These are phyloP conservation scores for Myiotriccus ornatus DNA, from an alignment of 2,797 vertebrate genomes.

Conservation along the genomic window DNA sequence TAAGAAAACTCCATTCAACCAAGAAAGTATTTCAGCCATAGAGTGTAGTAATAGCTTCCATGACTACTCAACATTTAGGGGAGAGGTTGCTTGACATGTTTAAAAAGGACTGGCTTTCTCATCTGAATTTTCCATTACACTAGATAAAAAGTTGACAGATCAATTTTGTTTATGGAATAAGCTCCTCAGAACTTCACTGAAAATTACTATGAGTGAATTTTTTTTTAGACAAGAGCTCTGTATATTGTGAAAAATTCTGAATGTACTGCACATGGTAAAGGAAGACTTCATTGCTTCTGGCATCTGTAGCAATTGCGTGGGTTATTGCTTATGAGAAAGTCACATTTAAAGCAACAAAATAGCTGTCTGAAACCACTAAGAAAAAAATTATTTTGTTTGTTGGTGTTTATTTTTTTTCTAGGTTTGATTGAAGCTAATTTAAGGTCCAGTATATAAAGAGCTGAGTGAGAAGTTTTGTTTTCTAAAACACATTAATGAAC, in stretches of 20 bases:
- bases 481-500: not conserved
- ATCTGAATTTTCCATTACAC: slow-evolving; percentile 6
- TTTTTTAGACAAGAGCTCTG: not conserved
- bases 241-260: not conserved
- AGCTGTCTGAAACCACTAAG: not conserved
- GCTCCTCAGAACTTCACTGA: not conserved
- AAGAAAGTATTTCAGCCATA: not conserved
- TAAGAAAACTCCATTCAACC: not conserved
- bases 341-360: not conserved
- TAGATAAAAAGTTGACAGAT: not conserved
- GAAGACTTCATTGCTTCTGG: not conserved
- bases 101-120: not conserved
- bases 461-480: not conserved
- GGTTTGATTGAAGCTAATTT: not conserved
- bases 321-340: not conserved
- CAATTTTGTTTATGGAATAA: slow-evolving; percentile 31
- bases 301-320: not conserved
- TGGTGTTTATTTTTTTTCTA: not conserved
- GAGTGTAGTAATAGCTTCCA: not conserved
- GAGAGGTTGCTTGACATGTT: not conserved
- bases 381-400: not conserved
- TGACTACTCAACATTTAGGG: not conserved
- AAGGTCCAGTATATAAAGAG: not conserved
- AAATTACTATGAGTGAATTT: not conserved
- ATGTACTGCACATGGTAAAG: not conserved